A percentile compares a stretch with the other conserved stretches of the same genome.
Conservation (phyloP, 2,113 vertebrate genomes). For the Miniopterus natalensis region DNA sequence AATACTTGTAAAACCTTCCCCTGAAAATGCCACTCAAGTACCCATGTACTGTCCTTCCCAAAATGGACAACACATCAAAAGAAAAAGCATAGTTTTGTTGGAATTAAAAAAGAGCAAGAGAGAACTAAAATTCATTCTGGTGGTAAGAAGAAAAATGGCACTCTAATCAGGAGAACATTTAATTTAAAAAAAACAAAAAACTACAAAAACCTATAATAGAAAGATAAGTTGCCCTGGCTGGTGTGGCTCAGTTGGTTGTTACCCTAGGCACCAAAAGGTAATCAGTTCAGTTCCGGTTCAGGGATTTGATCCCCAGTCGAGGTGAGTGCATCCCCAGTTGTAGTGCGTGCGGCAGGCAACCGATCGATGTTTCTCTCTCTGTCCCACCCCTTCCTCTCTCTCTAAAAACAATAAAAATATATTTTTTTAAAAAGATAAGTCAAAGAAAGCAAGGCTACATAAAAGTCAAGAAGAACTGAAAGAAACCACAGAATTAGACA, state of each 20-base stretch:
- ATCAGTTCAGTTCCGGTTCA: too few species aligned
- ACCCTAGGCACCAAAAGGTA: too few species aligned
- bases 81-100: neutral
- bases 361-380: too few species aligned
- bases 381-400: too few species aligned
- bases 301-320: too few species aligned
- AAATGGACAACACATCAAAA: neutral
- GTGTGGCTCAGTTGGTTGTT: too few species aligned
- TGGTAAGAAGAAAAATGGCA: neutral
- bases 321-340: too few species aligned
- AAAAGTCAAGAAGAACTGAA: conserved; percentile 1
- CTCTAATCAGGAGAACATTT: neutral
- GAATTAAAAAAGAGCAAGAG: neutral
- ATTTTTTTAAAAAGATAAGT: neutral
- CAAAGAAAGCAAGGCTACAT: neutral
- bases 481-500: neutral
- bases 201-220: neutral
- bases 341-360: too few species aligned
- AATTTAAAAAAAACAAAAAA: neutral
- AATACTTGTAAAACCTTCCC: neutral
- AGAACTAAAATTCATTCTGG: neutral
- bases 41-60: neutral
- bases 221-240: neutral
- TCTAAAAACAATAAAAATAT: too few species aligned
- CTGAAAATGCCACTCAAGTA: neutral